Percentiles rank a stretch among this genome's conserved stretches.
These are phyloP conservation scores for Phataginus tetradactyla DNA, from an alignment of 2,797 vertebrate species.

Conservation along the genomic window DNA sequence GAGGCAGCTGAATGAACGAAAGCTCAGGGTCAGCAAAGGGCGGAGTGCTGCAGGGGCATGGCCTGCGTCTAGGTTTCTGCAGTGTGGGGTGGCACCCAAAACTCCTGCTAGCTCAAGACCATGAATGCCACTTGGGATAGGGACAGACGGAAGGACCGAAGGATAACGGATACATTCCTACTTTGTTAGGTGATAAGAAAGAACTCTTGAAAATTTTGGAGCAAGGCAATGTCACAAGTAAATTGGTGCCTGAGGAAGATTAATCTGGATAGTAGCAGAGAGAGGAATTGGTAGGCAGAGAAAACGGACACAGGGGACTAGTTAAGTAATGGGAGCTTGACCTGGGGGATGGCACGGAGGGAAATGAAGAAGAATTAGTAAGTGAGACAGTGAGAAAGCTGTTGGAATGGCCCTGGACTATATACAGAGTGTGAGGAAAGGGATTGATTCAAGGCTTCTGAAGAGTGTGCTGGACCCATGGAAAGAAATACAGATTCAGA, in stretches of 20 bases:
- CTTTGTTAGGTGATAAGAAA: not conserved
- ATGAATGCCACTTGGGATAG: not conserved
- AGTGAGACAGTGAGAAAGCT: not conserved
- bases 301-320: not conserved
- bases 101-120: not conserved
- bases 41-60: not conserved
- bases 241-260: not conserved
- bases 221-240: not conserved
- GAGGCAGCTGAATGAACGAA: not conserved
- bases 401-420: not conserved
- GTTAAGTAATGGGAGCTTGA: not conserved
- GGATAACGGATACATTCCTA: not conserved
- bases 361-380: not conserved
- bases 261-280: not conserved
- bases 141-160: not conserved
- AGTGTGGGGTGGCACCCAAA: not conserved
- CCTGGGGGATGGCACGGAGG: not conserved
- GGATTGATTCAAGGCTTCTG: not conserved
- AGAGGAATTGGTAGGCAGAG: not conserved
- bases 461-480: not conserved
- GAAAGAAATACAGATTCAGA: constrained; percentile 12
- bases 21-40: not conserved
- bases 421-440: not conserved
- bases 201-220: not conserved
- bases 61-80: not conserved